Evolutionary conservation across 2,888 invertebrate genomes (phyloP).

Genomic region (Tetheella fluctuosa): DNA sequence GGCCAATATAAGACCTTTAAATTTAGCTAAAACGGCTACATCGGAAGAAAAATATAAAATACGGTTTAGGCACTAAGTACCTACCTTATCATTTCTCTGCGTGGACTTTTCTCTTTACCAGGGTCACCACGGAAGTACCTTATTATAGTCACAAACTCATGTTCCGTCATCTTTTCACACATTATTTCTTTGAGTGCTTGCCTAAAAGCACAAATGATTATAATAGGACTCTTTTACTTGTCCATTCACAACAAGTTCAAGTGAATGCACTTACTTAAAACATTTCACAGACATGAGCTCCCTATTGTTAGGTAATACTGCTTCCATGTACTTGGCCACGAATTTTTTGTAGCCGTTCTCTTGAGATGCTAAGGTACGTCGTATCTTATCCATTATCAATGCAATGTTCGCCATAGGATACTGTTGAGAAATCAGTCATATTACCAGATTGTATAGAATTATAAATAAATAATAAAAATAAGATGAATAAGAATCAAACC

Average conservation of each 20-base stretch:
- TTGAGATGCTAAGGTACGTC: conserved; percentile 85
- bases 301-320: conserved; percentile 61
- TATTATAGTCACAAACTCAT: conserved; percentile 91
- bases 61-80: not conserved
- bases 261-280: conserved; percentile 66
- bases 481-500: conserved; percentile 69
- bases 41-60: not conserved
- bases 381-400: conserved; percentile 89
- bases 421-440: conserved; percentile 59
- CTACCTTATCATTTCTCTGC: conserved; percentile 75
- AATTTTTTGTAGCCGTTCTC: conserved; percentile 89
- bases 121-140: conserved; percentile 88
- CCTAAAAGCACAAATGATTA: conserved; percentile 61
- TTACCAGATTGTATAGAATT: not conserved
- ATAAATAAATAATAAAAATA: not conserved
- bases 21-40: not conserved
- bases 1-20: not conserved
- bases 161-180: conserved; percentile 89
- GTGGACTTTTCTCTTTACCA: conserved; percentile 72
- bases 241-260: not conserved
- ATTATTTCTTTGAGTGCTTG: conserved; percentile 87
- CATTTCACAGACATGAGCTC: conserved; percentile 75
- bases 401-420: conserved; percentile 90
- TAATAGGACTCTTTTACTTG: not conserved
- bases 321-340: conserved; percentile 87